These are phyloP conservation scores for Andrena dorsata DNA, from an alignment of 2,888 invertebrate species.

Conservation along the genomic window DNA sequence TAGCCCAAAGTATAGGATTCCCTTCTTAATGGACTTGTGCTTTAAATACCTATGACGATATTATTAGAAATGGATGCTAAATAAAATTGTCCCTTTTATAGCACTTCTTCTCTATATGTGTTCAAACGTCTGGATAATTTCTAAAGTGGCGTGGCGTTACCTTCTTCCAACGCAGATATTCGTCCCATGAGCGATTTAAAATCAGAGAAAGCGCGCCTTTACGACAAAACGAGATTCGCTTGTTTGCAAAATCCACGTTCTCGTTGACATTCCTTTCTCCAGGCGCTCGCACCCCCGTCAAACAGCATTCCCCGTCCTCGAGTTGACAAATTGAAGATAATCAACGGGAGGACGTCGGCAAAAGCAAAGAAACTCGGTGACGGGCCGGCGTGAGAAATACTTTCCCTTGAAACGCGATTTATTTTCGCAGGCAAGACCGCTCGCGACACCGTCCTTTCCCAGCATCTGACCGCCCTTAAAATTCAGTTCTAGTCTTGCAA, in stretches of 20 bases:
- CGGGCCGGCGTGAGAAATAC: conserved; percentile 14
- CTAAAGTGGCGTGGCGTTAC: no score
- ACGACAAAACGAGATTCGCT: conserved; percentile 10
- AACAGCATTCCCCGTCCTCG: conserved; percentile 3
- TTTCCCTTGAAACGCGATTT: conserved; percentile 5
- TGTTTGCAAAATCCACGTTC: conserved; percentile 26
- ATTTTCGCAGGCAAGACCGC: conserved; percentile 4
- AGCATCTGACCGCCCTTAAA: conserved; percentile 23
- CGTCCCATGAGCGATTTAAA: conserved; percentile 2
- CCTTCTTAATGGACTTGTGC: no score
- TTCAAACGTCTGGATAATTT: no score
- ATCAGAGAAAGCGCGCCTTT: not conserved
- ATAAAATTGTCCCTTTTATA: no score
- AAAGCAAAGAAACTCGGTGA: conserved; percentile 2
- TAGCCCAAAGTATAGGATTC: no score
- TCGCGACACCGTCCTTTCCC: not conserved
- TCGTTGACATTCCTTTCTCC: conserved; percentile 17
- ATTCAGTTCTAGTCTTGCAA: conserved; percentile 28
- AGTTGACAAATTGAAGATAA: conserved; percentile 19
- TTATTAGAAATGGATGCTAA: no score
- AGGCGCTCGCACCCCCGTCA: not conserved
- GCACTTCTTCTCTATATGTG: no score
- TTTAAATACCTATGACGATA: no score
- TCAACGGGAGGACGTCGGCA: conserved; percentile 9
- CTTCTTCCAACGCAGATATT: no score